These are phyloP conservation scores for Lordiphosa fenestrarum DNA, from an alignment of 2,888 invertebrate species.

Conservation along the genomic window DNA sequence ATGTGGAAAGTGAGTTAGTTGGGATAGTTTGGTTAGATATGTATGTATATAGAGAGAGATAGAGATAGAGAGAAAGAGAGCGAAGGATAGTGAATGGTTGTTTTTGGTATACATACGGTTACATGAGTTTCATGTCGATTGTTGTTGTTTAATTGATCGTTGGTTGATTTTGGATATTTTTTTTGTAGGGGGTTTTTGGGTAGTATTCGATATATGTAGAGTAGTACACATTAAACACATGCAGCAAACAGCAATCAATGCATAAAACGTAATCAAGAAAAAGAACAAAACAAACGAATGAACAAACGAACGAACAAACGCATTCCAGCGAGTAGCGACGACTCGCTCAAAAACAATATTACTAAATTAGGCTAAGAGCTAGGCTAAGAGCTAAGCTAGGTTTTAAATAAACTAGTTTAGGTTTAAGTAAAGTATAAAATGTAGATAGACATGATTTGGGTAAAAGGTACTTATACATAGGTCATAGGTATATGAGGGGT, in stretches of 20 bases:
- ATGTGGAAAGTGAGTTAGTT: neutral
- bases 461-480: too few relatives aligned
- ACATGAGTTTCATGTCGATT: conserved; percentile 63
- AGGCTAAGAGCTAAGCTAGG: conserved; percentile 22
- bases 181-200: conserved; percentile 17
- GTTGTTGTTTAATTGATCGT: conserved; percentile 26
- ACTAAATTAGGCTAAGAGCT: conserved; percentile 17
- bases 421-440: too few relatives aligned
- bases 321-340: conserved; percentile 45
- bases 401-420: neutral
- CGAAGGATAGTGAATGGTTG: conserved; percentile 6
- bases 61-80: conserved; percentile 10
- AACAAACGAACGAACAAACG: conserved; percentile 53
- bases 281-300: conserved; percentile 42
- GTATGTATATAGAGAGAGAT: too few relatives aligned
- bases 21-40: too few relatives aligned
- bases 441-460: too few relatives aligned
- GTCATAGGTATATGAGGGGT: too few relatives aligned
- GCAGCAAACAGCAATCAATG: conserved; percentile 59
- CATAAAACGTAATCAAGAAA: conserved; percentile 6
- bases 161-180: conserved; percentile 25
- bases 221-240: conserved; percentile 28
- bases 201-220: conserved; percentile 26
- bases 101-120: conserved; percentile 73
- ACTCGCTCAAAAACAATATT: conserved; percentile 5